Evolutionary conservation across 2,797 vertebrate genomes (phyloP), one percentile per base, ranked within the genome.

Genomic region (Muscicapa comitata): DNA sequence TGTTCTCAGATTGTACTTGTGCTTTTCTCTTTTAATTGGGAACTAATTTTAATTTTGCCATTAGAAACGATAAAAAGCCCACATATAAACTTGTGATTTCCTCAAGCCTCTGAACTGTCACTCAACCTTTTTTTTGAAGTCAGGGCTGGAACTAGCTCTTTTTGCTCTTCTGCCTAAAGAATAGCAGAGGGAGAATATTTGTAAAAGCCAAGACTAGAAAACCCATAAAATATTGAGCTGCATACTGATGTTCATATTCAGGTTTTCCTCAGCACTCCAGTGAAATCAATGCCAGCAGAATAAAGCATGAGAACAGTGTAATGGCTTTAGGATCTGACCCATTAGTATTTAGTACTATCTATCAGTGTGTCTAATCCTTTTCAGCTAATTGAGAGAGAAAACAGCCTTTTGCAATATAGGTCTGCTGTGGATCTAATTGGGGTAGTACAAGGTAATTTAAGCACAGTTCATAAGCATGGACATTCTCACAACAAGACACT

Each of bases 21-120:
- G 85, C 94, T 97, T 97, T 98, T 97, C 96, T 95, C 89, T 97
- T 97, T 96, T 98, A 98, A 98, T 97, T 98, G 96, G 93, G 96
- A 97, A 98, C 96, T 98, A 97, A 98, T 97, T 97, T 98, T 97
- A 97, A 96, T 95, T 95, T 97, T 97, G 93, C 95, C 95, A 96
- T 97, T 97, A 96, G 92, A 96, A 88, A 95, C 71, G 86, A 97
- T 96, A 97, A 97, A 97, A 95, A 88, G 47, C 78, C 28, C 88
- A 90, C 85, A 88, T 96, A 88, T 63, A 96, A 93, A 97, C 89
- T 91, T 94, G 67, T 72, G 83, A 95, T 97, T 98, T 97, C 94
- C 76, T 97, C 92, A 82, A 93, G 23, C 95, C 90, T 96, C 96
- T 96, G 66, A 94, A 95, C 86, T 95, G 95, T 94, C 96, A 96